Base-by-base conservation (phyloP, 2,797 vertebrate species). In the Acestrorhynchus altus region DNA sequence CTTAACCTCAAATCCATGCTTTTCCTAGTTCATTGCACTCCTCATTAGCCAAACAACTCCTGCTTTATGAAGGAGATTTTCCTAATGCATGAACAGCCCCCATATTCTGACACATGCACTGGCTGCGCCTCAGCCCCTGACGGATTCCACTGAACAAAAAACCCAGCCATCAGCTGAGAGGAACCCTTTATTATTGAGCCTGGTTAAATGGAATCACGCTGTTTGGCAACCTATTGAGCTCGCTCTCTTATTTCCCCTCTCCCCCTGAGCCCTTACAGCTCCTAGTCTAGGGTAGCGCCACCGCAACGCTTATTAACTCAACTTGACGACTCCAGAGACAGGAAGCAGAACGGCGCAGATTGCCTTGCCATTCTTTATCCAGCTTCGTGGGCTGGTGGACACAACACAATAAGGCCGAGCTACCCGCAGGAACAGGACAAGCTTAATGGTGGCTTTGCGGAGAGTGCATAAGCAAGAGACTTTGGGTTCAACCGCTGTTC, bases 131-230 rank as follows among this genome's bases (percentile, higher is more conserved):
- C 54, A 26, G 54, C 24, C 54, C 54, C 13, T 16, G 56, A 59
- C 56, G 12, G 56, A 28, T 59, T 24, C 46, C 61, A 42, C 28
- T 4, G 24, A 49, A 87, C 83, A 83, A 52, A n/a, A 80, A 63
- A 72, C 87, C 83, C 69, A 78, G 72, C 51, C 66, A 7, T 83
- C 79, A 86, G 81, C 78, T 77, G 83, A 81, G 83, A 67, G 78
- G 78, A 70, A 65, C 26, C 81, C 81, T 83, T 87, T 89, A 86
- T 91, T 86, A 87, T 59, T 85, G 77, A 87, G 85, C 83, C 78
- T 77, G 86, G 78, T 83, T 71, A 89, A 92, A 92, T 88, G 64
- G 89, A 89, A 91, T 88, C 81, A 87, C 86, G 86, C 87, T 88
- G 87, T 88, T 87, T 81, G 81, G 76, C 86, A 86, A 89, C 84